These are phyloP conservation scores for Hypothenemus hampei DNA, from an alignment of 1,140 invertebrate species.

Conservation along the genomic window DNA sequence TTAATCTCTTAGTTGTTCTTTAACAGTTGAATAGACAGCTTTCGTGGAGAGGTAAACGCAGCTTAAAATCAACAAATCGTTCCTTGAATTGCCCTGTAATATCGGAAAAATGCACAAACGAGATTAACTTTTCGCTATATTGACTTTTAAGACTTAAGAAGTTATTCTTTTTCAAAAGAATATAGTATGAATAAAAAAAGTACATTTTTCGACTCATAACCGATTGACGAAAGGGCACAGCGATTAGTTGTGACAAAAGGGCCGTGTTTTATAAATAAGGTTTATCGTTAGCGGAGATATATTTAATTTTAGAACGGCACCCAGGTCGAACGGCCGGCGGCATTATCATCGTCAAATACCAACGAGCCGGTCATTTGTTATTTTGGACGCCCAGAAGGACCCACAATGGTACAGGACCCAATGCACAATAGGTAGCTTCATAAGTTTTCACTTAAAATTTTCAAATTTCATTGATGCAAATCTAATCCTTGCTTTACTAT, in stretches of 20 bases:
- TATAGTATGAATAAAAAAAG: too few species aligned
- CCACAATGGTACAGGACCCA: slow-evolving; percentile 6
- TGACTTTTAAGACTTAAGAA: too few species aligned
- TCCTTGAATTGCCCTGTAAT: background rate
- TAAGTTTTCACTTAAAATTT: background rate
- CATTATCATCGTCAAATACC: slow-evolving; percentile 41
- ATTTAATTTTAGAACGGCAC: slow-evolving; percentile 40
- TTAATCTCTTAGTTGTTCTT: background rate
- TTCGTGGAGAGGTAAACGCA: background rate
- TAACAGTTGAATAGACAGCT: background rate
- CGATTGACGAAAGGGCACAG: background rate
- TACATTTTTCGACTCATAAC: too few species aligned
- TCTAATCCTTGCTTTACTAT: too few species aligned
- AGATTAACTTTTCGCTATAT: too few species aligned
- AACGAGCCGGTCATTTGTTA: slow-evolving; percentile 39
- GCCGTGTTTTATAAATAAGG: slow-evolving; percentile 32
- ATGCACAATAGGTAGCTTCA: slow-evolving; percentile 19
- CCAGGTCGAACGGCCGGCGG: slow-evolving; percentile 33
- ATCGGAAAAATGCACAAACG: too few species aligned
- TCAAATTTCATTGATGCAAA: too few species aligned
- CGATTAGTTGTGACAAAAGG: background rate
- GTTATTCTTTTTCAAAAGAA: too few species aligned
- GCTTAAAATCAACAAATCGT: background rate
- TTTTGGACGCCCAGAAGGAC: slow-evolving; percentile 33
- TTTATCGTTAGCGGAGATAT: slow-evolving; percentile 37